Percentiles rank a stretch among this genome's conserved stretches.
Evolutionary conservation across 2,113 vertebrate species (phyloP).

Genomic region (Hepsetus odoe): DNA sequence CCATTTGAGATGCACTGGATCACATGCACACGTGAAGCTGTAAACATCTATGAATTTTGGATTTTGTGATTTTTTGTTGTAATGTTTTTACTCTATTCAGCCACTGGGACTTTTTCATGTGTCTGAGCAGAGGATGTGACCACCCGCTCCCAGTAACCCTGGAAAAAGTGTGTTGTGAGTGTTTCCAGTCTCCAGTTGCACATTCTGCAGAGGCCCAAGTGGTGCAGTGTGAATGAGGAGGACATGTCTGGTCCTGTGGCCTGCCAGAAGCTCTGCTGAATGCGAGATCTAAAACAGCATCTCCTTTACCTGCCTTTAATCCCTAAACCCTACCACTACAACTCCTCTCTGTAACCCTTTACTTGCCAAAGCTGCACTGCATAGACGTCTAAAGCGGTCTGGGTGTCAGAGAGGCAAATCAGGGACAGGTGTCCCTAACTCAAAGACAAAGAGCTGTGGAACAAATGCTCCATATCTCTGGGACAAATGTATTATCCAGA

Average conservation of each 20-base stretch:
- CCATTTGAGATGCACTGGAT: not conserved
- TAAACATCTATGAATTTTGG: not conserved
- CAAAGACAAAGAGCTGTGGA: too few species aligned
- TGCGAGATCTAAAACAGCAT: conserved; percentile 55
- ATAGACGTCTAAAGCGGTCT: not conserved
- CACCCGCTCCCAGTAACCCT: conserved; percentile 12
- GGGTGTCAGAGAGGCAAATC: not conserved
- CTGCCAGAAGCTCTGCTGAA: conserved; percentile 59
- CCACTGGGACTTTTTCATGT: not conserved
- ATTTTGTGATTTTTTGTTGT: too few species aligned
- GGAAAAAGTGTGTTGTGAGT: not conserved
- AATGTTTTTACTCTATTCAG: too few species aligned
- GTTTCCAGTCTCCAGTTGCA: conserved; percentile 4
- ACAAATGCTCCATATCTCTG: not conserved
- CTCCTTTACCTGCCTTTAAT: conserved; percentile 63
- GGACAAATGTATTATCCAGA: not conserved
- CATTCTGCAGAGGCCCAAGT: conserved; percentile 45
- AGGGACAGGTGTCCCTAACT: too few species aligned
- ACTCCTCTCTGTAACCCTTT: not conserved
- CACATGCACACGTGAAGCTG: not conserved
- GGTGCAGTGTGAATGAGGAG: conserved; percentile 45
- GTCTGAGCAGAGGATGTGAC: too few species aligned
- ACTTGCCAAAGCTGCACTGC: not conserved
- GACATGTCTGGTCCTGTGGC: conserved; percentile 78
- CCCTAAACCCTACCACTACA: conserved; percentile 9